These are phyloP conservation scores for Sipha maydis DNA, from an alignment of 2,888 invertebrate species.

Conservation along the genomic window DNA sequence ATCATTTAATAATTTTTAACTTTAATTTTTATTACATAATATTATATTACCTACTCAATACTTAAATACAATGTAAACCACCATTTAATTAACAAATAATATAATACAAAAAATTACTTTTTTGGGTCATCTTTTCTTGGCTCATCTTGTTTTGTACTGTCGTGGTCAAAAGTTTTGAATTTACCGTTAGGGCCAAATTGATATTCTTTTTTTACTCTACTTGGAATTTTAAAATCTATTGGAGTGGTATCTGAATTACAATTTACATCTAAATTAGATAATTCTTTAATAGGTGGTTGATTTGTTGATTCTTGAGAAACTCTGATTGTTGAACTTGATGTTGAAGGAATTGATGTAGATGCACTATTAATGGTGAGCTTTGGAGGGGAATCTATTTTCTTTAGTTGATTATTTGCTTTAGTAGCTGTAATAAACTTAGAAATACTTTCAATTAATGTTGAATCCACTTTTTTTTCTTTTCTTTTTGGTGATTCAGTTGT, in stretches of 20 bases:
- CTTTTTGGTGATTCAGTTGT: not conserved
- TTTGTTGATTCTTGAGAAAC: not conserved
- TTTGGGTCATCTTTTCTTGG: not conserved
- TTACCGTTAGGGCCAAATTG: not conserved
- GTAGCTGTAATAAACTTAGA: not conserved
- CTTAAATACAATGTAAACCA: not conserved
- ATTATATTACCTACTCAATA: not conserved
- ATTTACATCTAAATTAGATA: not conserved
- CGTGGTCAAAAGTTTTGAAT: not conserved
- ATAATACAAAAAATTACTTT: not conserved
- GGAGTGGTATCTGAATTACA: not conserved
- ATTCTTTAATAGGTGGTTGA: too few relatives aligned
- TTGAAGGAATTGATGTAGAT: not conserved
- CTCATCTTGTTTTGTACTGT: too few relatives aligned
- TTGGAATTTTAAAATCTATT: not conserved
- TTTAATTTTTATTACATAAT: too few relatives aligned
- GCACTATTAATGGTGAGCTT: not conserved
- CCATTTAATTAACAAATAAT: not conserved
- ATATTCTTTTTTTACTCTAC: not conserved
- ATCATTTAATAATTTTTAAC: too few relatives aligned
- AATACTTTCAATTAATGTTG: not conserved
- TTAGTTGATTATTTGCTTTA: not conserved
- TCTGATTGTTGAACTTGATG: not conserved
- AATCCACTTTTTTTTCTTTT: not conserved
- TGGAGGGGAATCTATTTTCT: not conserved